phyloP scores from a whole-genome alignment of 2,888 invertebrate species.

The Fissipunctia ypsillon region DNA sequence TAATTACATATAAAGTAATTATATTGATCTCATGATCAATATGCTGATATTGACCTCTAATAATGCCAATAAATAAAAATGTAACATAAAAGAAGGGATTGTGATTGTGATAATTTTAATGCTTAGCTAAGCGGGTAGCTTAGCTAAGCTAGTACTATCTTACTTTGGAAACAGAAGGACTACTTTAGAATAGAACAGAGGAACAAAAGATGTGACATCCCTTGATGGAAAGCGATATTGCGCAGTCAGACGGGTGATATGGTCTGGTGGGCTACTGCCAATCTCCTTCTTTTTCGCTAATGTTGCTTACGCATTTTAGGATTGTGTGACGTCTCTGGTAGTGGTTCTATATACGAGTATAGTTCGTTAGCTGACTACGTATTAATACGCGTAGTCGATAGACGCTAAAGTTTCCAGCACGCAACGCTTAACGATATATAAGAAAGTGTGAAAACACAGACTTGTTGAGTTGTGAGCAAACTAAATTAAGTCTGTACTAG shows the following conservation, averaged over 20 bases:
- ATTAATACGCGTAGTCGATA: background rate
- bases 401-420: background rate
- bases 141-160: background rate
- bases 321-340: background rate
- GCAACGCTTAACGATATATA: too few species aligned
- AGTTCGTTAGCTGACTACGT: background rate
- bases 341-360: background rate
- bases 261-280: background rate
- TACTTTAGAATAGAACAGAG: background rate
- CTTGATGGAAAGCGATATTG: background rate
- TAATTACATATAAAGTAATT: too few species aligned
- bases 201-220: background rate
- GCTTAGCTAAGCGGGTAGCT: too few species aligned
- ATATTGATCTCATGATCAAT: too few species aligned
- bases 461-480: too few species aligned
- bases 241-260: too few species aligned
- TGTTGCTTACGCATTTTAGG: too few species aligned
- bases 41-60: too few species aligned
- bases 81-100: background rate
- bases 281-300: too few species aligned
- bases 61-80: too few species aligned
- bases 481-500: background rate
- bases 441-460: slow-evolving; percentile 1
- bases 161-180: background rate
- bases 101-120: background rate